phyloP scores from a whole-genome alignment of 2,797 vertebrate genomes.

The Oreonectes daqikongensis region DNA sequence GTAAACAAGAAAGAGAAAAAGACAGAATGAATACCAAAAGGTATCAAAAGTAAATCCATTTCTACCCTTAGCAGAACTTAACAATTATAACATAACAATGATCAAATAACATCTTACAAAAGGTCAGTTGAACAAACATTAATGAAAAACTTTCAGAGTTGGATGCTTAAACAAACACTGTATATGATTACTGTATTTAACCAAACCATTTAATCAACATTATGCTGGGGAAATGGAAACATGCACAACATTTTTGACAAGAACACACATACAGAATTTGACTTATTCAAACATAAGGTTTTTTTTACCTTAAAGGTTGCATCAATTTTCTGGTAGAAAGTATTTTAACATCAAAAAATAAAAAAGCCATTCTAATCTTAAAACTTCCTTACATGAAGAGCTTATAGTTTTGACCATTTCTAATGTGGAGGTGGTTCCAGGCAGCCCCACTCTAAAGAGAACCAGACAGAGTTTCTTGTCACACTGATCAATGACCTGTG shows the following conservation, averaged over 20 bases:
- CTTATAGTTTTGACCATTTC: conserved; percentile 33
- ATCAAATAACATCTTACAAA: too few species aligned
- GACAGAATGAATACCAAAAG: background rate
- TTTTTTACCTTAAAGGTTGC: background rate
- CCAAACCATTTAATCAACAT: background rate
- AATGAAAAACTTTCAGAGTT: too few species aligned
- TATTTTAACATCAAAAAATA: background rate
- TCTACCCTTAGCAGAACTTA: too few species aligned
- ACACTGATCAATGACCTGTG: conserved; percentile 60
- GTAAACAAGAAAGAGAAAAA: conserved; percentile 24
- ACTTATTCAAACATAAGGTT: background rate
- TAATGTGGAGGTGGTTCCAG: conserved; percentile 54
- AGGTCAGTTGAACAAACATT: too few species aligned
- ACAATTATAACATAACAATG: too few species aligned
- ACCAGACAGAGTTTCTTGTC: conserved; percentile 59
- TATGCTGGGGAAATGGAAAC: too few species aligned
- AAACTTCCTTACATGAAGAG: conserved; percentile 33
- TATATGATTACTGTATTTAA: background rate
- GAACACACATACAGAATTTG: background rate
- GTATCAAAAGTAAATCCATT: too few species aligned
- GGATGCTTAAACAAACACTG: background rate
- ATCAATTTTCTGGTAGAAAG: background rate
- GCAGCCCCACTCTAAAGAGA: conserved; percentile 56
- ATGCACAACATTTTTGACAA: background rate
- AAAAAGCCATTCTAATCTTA: background rate